Evolutionary conservation across 2,888 invertebrate species (phyloP).

Genomic region (Limenitis camilla): DNA sequence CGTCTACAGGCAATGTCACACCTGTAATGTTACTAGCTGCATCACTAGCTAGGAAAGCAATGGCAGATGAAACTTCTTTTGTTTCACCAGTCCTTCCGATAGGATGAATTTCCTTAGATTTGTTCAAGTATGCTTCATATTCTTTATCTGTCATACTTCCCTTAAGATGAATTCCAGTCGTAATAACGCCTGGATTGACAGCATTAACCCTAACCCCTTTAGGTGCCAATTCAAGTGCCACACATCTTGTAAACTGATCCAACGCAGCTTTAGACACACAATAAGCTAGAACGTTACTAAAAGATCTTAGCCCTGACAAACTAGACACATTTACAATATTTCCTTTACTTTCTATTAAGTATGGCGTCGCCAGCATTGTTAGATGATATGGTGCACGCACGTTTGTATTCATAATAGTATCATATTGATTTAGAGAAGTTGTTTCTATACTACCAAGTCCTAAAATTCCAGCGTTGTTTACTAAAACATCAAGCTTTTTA

Average conservation of each 20-base stretch:
- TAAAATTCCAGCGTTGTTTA: slow-evolving; percentile 92
- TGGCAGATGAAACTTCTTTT: slow-evolving; percentile 89
- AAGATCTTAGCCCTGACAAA: slow-evolving; percentile 90
- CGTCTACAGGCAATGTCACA: slow-evolving; percentile 87
- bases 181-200: slow-evolving; percentile 93
- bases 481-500: slow-evolving; percentile 81
- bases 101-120: slow-evolving; percentile 89
- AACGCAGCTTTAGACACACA: slow-evolving; percentile 94
- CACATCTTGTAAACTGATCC: slow-evolving; percentile 94
- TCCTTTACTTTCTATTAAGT: slow-evolving; percentile 85
- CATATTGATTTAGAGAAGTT: slow-evolving; percentile 87
- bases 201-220: slow-evolving; percentile 90
- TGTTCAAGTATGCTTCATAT: slow-evolving; percentile 86
- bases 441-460: slow-evolving; percentile 87
- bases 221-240: slow-evolving; percentile 86
- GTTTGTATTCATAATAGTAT: slow-evolving; percentile 90
- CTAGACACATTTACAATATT: slow-evolving; percentile 95
- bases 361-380: slow-evolving; percentile 88
- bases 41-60: slow-evolving; percentile 91
- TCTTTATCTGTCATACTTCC: slow-evolving; percentile 86
- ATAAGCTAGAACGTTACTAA: slow-evolving; percentile 92
- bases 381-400: slow-evolving; percentile 84
- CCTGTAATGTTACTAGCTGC: slow-evolving; percentile 90
- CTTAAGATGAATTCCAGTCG: slow-evolving; percentile 87
- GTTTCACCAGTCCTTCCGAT: slow-evolving; percentile 87